Conservation (phyloP, 2,797 vertebrate species). For the Tachyglossus aculeatus region DNA sequence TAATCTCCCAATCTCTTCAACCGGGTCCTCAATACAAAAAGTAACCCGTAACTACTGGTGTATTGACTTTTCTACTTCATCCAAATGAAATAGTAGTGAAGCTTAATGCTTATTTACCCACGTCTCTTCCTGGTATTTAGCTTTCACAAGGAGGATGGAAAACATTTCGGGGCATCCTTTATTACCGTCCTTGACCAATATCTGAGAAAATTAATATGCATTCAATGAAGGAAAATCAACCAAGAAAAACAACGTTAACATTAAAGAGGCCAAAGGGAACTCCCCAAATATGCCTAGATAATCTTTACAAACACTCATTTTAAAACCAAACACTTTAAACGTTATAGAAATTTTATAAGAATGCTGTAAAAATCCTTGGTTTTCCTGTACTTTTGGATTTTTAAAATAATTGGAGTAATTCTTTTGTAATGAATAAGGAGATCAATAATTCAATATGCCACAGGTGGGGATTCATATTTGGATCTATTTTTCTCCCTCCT, state of each 20-base stretch:
- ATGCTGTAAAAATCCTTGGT: neutral
- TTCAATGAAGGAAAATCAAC: neutral
- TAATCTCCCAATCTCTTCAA: no score
- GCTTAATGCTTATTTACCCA: conserved; percentile 28
- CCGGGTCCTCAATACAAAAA: no score
- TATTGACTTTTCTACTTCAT: no score
- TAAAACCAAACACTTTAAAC: no score
- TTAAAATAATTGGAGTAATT: neutral
- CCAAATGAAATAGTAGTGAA: conserved; percentile 21
- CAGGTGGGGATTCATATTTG: neutral
- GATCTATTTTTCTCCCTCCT: neutral
- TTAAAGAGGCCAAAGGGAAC: neutral
- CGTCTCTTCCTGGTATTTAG: conserved; percentile 34
- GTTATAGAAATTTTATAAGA: neutral
- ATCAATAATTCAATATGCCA: conserved; percentile 28
- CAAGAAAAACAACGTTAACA: neutral
- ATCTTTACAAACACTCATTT: conserved; percentile 1
- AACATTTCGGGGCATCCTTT: conserved; percentile 4
- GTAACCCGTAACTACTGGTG: no score
- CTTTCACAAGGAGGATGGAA: conserved; percentile 27
- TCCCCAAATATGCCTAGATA: conserved; percentile 6
- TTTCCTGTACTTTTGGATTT: neutral
- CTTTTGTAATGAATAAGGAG: neutral
- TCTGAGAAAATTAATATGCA: conserved; percentile 24
- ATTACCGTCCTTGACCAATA: conserved; percentile 9